These are phyloP conservation scores for Cepaea hortensis DNA, from an alignment of 2,888 invertebrate genomes.

Conservation along the genomic window DNA sequence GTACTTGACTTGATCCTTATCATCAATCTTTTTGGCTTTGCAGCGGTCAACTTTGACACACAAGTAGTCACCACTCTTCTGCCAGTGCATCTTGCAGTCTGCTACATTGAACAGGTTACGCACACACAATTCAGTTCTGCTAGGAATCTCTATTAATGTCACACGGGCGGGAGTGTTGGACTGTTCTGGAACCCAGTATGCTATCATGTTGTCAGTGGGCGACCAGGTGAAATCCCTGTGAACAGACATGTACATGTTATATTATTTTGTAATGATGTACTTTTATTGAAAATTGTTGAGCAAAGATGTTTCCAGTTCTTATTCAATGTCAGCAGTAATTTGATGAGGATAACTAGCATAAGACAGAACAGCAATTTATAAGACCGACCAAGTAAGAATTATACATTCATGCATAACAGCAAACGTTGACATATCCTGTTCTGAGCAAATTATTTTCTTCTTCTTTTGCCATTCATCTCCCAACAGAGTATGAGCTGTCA, in stretches of 20 bases:
- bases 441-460: no score
- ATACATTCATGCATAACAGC: no score
- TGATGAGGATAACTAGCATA: no score
- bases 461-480: no score
- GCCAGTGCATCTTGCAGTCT: constrained; percentile 99
- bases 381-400: no score
- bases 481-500: no score
- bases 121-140: constrained; percentile 81
- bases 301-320: no score
- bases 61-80: constrained; percentile 96
- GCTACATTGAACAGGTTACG: constrained; percentile 98
- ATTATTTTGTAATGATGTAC: no score
- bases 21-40: constrained; percentile 89
- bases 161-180: constrained; percentile 94
- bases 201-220: constrained; percentile 95
- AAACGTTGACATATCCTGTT: no score
- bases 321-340: no score
- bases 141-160: constrained; percentile 92
- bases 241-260: not conserved
- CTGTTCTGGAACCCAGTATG: constrained; percentile 98
- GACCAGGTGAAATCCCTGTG: constrained; percentile 96
- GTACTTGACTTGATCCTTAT: constrained; percentile 92
- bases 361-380: no score
- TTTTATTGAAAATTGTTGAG: no score
- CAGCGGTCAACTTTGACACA: constrained; percentile 95